Evolutionary conservation across 2,797 vertebrate genomes (phyloP), one percentile per base, ranked within the genome.

Genomic region (Hipposideros larvatus): DNA sequence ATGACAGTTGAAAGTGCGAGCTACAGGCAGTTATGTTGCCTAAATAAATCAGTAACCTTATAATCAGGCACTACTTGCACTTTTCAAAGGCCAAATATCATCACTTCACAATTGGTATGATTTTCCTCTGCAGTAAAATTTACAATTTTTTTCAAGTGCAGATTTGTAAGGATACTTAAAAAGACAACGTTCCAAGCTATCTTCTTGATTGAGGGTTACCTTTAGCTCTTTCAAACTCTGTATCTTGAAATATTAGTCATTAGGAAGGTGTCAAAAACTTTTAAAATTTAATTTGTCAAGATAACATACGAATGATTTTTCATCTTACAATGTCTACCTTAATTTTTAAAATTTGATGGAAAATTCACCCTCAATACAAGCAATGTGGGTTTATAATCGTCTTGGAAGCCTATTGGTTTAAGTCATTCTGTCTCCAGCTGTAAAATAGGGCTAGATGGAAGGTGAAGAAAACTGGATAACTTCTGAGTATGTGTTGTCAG

Each of bases 111-210:
- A 94, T 46, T 11, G 26, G 82, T 96, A 74, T 75, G 65, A 97
- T 97, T 97, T 98, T 97, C 34, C 91, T 97, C 95, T 97, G 57
- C 59, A 96, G 61, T 63, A 92, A 96, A 97, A 94, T 75, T 87
- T 95, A 34, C 41, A 3, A 94, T 51, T 51, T 91, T 91, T 97
- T 96, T 92, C 91, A 90, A 97, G 84, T 96, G 7, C 83, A 65
- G 8, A 90, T 48, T 80, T 96, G 14, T 74, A 68, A 87, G 7
- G 97, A 8, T 11, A 77, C 75, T 61, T 87, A 28, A 22, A 91
- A 94, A 96, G 96, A 96, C 88, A 96, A 93, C 34, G 34, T 34
- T 34, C 37, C 37, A 37, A 37, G 37, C 37, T 37, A 37, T 37
- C 37, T 37, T 97, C 51, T 41, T 85, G 74, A 92, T 95, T 96